Percentiles rank a stretch among this genome's conserved stretches.
phyloP scores from a whole-genome alignment of 2,888 invertebrate genomes.

The Cantharis lateralis region DNA sequence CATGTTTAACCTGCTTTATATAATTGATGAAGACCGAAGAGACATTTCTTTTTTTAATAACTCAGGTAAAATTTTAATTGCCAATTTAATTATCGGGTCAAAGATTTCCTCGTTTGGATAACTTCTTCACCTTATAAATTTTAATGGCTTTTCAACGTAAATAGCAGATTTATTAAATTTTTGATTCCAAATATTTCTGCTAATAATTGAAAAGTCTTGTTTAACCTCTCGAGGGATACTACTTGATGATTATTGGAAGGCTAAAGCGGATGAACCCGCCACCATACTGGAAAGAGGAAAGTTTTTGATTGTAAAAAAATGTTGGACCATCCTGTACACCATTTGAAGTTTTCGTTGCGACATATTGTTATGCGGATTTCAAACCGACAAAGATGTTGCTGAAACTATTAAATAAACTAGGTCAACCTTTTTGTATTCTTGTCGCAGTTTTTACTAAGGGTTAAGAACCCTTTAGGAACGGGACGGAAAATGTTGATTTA shows the following conservation, averaged over 20 bases:
- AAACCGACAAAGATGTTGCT: neutral
- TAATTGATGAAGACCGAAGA: neutral
- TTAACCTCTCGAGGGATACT: neutral
- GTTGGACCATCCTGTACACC: neutral
- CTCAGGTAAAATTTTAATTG: neutral
- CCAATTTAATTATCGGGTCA: neutral
- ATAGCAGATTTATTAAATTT: neutral
- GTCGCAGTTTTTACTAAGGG: neutral
- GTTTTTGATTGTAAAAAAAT: too few relatives aligned
- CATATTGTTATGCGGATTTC: neutral
- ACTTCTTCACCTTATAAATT: neutral
- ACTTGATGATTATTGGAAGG: neutral
- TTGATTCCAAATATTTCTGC: neutral
- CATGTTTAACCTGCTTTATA: constrained; percentile 4
- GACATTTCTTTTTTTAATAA: neutral
- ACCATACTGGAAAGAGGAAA: neutral
- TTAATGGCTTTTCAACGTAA: too few relatives aligned
- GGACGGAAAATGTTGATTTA: neutral
- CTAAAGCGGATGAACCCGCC: too few relatives aligned
- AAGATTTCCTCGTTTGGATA: neutral
- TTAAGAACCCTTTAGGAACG: neutral
- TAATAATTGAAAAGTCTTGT: neutral
- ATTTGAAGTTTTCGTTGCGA: neutral
- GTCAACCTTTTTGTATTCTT: neutral
- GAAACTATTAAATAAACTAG: neutral